A percentile compares a stretch with the other conserved stretches of the same genome.
phyloP scores from a whole-genome alignment of 2,113 vertebrate species.

The Gallinago paraguaiae region DNA sequence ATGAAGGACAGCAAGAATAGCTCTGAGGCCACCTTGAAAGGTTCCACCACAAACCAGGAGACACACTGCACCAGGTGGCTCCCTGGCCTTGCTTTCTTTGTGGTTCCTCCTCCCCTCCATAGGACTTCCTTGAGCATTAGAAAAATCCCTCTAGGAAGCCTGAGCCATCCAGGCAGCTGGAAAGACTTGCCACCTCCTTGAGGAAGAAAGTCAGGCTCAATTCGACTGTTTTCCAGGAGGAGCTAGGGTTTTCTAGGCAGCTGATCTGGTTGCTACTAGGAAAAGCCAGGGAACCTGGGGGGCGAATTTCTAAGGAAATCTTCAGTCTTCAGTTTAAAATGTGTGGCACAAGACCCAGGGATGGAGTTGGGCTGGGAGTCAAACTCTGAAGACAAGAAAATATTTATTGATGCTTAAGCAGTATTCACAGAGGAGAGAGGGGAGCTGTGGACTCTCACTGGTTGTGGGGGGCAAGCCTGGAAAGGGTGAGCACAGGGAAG shows the following conservation, averaged over 20 bases:
- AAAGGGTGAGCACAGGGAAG: neutral
- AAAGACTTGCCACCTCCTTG: neutral
- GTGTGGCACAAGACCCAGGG: neutral
- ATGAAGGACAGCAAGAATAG: neutral
- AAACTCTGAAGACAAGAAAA: neutral
- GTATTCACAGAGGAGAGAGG: neutral
- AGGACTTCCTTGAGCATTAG: neutral
- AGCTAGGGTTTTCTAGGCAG: neutral
- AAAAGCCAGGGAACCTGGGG: neutral
- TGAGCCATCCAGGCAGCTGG: neutral
- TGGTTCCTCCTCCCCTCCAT: neutral
- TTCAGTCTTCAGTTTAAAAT: neutral
- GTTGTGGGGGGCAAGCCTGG: neutral
- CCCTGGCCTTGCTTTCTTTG: neutral
- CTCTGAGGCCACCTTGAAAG: neutral
- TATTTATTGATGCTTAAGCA: neutral
- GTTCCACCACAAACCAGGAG: rapidly evolving
- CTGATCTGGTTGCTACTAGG: neutral
- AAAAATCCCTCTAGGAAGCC: neutral
- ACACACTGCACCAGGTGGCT: neutral
- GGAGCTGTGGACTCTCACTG: neutral
- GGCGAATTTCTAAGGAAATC: neutral
- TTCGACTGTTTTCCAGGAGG: neutral
- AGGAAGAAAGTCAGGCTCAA: neutral
- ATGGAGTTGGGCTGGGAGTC: neutral